phyloP scores from a whole-genome alignment of 92 coral and sea anemone species.

The Palythoa caribaeorum region DNA sequence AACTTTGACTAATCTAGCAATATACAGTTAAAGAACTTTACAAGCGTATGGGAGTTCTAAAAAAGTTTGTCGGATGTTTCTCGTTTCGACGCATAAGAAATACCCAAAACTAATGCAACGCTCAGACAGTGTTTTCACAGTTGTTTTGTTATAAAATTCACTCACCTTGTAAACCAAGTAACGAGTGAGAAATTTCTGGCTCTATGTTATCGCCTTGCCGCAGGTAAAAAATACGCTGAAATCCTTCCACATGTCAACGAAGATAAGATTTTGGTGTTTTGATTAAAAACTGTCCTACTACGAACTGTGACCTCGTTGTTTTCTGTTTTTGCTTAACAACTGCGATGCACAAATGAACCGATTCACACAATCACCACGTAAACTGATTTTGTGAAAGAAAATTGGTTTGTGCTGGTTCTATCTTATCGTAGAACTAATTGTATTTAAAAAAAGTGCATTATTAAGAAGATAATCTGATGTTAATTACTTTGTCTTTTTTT shows the following conservation, averaged over 20 bases:
- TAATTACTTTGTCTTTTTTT: neutral
- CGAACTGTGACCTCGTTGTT: slow-evolving; percentile 53
- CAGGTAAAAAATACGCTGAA: slow-evolving; percentile 45
- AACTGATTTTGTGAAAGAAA: neutral
- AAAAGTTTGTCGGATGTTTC: neutral
- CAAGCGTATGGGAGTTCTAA: neutral
- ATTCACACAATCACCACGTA: slow-evolving; percentile 3
- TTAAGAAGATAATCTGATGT: slow-evolving; percentile 6
- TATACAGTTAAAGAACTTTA: slow-evolving; percentile 19
- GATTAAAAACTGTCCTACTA: slow-evolving; percentile 55
- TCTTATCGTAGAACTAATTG: neutral
- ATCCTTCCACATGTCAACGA: slow-evolving; percentile 62
- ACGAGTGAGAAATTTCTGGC: neutral
- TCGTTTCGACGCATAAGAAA: neutral
- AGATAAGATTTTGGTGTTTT: slow-evolving; percentile 74
- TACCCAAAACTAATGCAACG: neutral
- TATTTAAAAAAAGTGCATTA: slow-evolving; percentile 7
- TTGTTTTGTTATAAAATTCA: neutral
- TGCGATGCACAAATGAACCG: neutral
- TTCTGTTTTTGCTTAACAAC: slow-evolving; percentile 41
- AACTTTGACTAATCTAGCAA: slow-evolving; percentile 24
- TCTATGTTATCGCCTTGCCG: slow-evolving; percentile 41
- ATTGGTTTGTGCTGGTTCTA: neutral
- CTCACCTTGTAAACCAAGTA: neutral
- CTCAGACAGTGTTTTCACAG: neutral